Evolutionary conservation across 2,113 vertebrate genomes (phyloP).

Genomic region (Carassius carassius): DNA sequence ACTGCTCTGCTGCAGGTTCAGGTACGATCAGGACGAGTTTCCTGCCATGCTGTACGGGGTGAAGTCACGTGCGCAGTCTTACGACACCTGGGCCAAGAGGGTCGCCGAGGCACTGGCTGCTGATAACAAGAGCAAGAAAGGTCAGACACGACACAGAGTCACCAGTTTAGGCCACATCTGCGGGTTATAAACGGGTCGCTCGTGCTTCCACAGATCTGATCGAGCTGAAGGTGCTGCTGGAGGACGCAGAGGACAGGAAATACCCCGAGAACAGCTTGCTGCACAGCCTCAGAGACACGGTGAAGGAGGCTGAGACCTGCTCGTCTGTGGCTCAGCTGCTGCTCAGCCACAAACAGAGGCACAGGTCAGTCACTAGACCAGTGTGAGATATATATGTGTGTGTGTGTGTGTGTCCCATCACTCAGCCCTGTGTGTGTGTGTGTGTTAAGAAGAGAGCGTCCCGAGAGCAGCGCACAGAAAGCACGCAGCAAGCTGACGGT

Average conservation of each 20-base stretch:
- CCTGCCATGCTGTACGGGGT: slow-evolving; percentile 91
- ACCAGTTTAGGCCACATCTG: too few species aligned
- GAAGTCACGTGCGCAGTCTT: slow-evolving; percentile 93
- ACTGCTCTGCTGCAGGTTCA: slow-evolving; percentile 77
- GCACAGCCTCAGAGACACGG: slow-evolving; percentile 88
- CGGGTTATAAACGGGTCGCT: neutral
- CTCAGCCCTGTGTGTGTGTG: neutral
- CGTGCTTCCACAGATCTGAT: slow-evolving; percentile 83
- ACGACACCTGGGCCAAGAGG: slow-evolving; percentile 92
- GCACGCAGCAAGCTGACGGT: slow-evolving; percentile 90
- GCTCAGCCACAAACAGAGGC: slow-evolving; percentile 93
- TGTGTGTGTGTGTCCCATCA: too few species aligned
- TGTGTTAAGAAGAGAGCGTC: slow-evolving; percentile 77
- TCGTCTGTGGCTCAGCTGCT: slow-evolving; percentile 96
- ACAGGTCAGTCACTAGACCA: slow-evolving; percentile 75
- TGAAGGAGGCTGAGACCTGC: slow-evolving; percentile 97
- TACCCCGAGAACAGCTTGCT: slow-evolving; percentile 93
- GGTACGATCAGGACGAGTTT: slow-evolving; percentile 93
- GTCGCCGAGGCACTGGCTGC: slow-evolving; percentile 91
- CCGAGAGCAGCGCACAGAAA: slow-evolving; percentile 83
- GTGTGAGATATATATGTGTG: too few species aligned
- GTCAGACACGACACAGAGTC: slow-evolving; percentile 62
- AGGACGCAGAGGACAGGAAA: slow-evolving; percentile 96
- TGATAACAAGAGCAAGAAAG: slow-evolving; percentile 95
- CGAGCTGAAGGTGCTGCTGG: slow-evolving; percentile 91